phyloP scores from a whole-genome alignment of 2,888 invertebrate species.

The Suillia variegata region DNA sequence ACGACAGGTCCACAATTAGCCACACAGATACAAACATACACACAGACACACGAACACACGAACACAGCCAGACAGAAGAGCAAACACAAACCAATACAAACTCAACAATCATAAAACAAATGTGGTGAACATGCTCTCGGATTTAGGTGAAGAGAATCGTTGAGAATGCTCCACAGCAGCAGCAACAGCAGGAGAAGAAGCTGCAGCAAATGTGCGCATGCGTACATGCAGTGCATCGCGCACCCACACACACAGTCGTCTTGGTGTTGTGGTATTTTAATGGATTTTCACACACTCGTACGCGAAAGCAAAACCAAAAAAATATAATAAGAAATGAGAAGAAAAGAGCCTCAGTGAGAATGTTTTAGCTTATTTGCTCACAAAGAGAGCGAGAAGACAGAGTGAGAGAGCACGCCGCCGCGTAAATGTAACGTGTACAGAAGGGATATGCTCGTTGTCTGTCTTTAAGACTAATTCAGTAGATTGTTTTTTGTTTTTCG shows the following conservation, averaged over 20 bases:
- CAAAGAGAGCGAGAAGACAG: too few relatives aligned
- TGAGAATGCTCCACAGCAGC: too few relatives aligned
- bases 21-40: slow-evolving; percentile 32
- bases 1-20: slow-evolving; percentile 60
- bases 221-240: slow-evolving; percentile 17
- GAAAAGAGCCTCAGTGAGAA: too few relatives aligned
- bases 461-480: too few relatives aligned
- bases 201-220: slow-evolving; percentile 30
- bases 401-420: too few relatives aligned
- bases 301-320: too few relatives aligned
- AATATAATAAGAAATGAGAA: too few relatives aligned
- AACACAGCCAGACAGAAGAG: slow-evolving; percentile 3
- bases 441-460: too few relatives aligned
- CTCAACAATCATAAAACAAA: not conserved
- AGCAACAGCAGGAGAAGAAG: too few relatives aligned
- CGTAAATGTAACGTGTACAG: too few relatives aligned
- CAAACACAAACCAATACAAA: slow-evolving; percentile 11
- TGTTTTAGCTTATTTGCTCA: too few relatives aligned
- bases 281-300: slow-evolving; percentile 30
- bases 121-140: not conserved
- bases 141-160: slow-evolving; percentile 22
- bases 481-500: too few relatives aligned
- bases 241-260: slow-evolving; percentile 32
- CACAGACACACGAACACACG: slow-evolving; percentile 27
- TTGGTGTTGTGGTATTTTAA: slow-evolving; percentile 35